Percentiles rank a stretch among this genome's conserved stretches.
Evolutionary conservation across 1,140 invertebrate species (phyloP).

Genomic region (Drosophila setifemur): DNA sequence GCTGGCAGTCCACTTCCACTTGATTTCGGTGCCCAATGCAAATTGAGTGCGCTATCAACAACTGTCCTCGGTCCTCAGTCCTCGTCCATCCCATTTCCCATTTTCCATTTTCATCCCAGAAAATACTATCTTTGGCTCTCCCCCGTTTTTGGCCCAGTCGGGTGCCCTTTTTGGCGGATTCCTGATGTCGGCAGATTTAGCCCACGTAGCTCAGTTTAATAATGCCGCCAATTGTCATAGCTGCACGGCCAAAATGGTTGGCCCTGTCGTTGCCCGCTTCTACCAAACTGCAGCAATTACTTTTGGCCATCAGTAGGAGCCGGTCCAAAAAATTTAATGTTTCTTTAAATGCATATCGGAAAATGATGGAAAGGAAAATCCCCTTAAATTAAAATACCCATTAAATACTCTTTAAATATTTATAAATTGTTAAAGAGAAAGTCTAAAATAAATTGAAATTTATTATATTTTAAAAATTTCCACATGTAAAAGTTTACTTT

Average conservation of each 20-base stretch:
- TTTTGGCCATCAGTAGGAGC: background rate
- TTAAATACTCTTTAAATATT: too few species aligned
- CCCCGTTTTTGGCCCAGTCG: background rate
- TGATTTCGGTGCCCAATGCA: constrained; percentile 53
- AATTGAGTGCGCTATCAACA: constrained; percentile 75
- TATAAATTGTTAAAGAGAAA: too few species aligned
- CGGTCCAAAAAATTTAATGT: constrained; percentile 6
- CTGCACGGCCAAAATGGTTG: constrained; percentile 57
- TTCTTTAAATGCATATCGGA: constrained; percentile 12
- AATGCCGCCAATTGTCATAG: constrained; percentile 76
- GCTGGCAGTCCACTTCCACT: constrained; percentile 52
- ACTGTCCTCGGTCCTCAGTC: constrained; percentile 48
- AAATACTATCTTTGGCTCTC: background rate
- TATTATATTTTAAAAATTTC: too few species aligned
- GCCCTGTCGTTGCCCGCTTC: background rate
- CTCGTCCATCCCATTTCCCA: background rate
- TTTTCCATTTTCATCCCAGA: background rate
- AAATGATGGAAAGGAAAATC: background rate
- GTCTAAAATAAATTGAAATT: too few species aligned
- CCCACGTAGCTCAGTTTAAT: constrained; percentile 69
- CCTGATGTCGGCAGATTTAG: constrained; percentile 71
- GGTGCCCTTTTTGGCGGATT: constrained; percentile 31
- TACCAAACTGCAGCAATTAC: constrained; percentile 34
- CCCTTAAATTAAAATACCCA: too few species aligned
- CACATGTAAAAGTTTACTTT: too few species aligned